Evolutionary conservation across 2,888 invertebrate species (phyloP).

Genomic region (Torymus texanus): DNA sequence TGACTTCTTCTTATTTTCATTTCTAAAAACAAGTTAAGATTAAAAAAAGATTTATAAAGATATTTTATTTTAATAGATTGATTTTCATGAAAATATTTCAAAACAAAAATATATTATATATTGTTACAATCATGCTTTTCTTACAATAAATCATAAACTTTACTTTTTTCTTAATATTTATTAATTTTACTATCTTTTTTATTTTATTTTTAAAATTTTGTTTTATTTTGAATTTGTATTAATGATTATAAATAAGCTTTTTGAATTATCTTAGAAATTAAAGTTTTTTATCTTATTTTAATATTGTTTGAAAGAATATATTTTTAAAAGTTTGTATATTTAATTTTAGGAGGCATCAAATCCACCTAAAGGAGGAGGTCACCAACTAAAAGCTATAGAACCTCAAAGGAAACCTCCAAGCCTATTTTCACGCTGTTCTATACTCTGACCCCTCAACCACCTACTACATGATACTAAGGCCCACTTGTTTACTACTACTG

Average conservation of each 20-base stretch:
- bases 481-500: conserved; percentile 67
- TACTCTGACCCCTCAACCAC: conserved; percentile 85
- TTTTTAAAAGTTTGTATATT: conserved; percentile 3
- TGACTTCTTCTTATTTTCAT: background rate
- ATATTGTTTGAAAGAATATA: background rate
- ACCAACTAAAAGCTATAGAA: conserved; percentile 87
- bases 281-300: background rate
- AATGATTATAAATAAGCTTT: conserved; percentile 1
- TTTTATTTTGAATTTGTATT: conserved; percentile 2
- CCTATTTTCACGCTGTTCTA: conserved; percentile 90
- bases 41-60: too few species aligned
- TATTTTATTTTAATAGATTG: too few species aligned
- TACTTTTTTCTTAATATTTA: too few species aligned
- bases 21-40: too few species aligned
- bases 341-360: conserved; percentile 88
- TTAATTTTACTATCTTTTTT: background rate
- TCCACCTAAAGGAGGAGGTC: conserved; percentile 88
- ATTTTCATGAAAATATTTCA: too few species aligned
- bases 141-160: too few species aligned
- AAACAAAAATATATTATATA: background rate
- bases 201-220: background rate
- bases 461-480: conserved; percentile 62
- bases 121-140: too few species aligned
- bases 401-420: conserved; percentile 88
- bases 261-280: background rate